Evolutionary conservation across 1,140 invertebrate species (phyloP).

Genomic region (Adoxophyes honmai): DNA sequence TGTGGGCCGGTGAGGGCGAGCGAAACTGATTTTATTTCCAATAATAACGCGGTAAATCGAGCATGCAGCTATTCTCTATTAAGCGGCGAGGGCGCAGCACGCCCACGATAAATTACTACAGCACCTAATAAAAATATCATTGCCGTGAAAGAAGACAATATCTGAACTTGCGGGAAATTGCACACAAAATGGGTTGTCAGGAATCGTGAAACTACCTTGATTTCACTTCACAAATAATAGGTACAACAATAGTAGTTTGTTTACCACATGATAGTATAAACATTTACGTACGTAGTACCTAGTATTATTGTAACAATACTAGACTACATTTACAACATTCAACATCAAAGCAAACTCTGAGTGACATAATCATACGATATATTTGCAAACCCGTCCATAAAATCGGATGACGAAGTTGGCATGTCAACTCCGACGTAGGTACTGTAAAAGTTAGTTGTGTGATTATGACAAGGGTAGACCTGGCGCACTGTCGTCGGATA

Average conservation of each 20-base stretch:
- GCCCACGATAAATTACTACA: neutral
- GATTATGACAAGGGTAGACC: constrained; percentile 14
- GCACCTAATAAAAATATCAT: constrained; percentile 12
- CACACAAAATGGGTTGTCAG: too few species aligned
- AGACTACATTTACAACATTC: too few species aligned
- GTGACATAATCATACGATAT: too few species aligned
- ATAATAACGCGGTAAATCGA: constrained; percentile 35
- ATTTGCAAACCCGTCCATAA: neutral
- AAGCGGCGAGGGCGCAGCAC: constrained; percentile 7
- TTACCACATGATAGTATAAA: too few species aligned
- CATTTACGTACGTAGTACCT: too few species aligned
- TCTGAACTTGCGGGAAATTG: too few species aligned
- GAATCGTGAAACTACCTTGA: too few species aligned
- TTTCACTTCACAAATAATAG: too few species aligned
- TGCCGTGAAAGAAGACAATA: neutral
- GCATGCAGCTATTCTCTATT: constrained; percentile 23
- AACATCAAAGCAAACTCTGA: too few species aligned
- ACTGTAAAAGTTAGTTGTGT: constrained; percentile 12
- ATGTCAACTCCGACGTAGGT: constrained; percentile 2
- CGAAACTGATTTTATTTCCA: constrained; percentile 32
- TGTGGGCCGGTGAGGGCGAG: constrained; percentile 27
- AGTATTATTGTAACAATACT: too few species aligned
- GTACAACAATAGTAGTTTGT: too few species aligned
- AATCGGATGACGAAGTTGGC: constrained; percentile 7
- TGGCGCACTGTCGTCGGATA: neutral